phyloP scores from a whole-genome alignment of 1,140 invertebrate species.

The Lineus longissimus region DNA sequence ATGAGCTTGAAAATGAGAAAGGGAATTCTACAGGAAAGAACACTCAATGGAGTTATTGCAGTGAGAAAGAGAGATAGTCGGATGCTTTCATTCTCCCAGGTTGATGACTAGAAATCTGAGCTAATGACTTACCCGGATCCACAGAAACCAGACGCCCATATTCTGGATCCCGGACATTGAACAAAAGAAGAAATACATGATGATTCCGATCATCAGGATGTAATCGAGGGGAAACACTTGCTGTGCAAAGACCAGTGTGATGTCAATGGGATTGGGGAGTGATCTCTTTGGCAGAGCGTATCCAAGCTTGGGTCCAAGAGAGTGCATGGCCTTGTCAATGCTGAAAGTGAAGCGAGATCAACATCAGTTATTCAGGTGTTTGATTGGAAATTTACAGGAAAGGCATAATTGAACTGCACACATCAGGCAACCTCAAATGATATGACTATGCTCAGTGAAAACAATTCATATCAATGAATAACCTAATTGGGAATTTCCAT shows the following conservation, averaged over 20 bases:
- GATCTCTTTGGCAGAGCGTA: slow-evolving; percentile 48
- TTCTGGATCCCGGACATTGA: slow-evolving; percentile 54
- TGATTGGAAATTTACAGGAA: slow-evolving; percentile 6
- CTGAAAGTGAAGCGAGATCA: slow-evolving; percentile 30
- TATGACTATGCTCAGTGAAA: neutral
- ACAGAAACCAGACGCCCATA: slow-evolving; percentile 56
- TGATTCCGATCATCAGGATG: slow-evolving; percentile 48
- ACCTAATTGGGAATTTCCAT: no score
- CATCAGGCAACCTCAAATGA: no score
- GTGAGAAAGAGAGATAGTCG: no score
- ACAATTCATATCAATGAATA: no score
- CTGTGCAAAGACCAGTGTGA: slow-evolving; percentile 50
- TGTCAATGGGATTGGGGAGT: slow-evolving; percentile 54
- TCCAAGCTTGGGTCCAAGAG: slow-evolving; percentile 49
- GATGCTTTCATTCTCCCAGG: no score
- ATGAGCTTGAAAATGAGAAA: no score
- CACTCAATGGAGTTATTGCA: neutral
- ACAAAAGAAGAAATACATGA: slow-evolving; percentile 53
- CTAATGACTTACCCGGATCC: slow-evolving; percentile 42
- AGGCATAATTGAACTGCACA: no score
- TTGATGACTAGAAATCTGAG: neutral
- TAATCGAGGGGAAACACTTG: slow-evolving; percentile 56
- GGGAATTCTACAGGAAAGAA: neutral
- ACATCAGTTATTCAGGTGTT: slow-evolving; percentile 5
- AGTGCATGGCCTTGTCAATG: slow-evolving; percentile 56